Percentiles rank a stretch among this genome's conserved stretches.
phyloP scores from a whole-genome alignment of 2,888 invertebrate genomes.

The Eudasyphora cyanicolor region DNA sequence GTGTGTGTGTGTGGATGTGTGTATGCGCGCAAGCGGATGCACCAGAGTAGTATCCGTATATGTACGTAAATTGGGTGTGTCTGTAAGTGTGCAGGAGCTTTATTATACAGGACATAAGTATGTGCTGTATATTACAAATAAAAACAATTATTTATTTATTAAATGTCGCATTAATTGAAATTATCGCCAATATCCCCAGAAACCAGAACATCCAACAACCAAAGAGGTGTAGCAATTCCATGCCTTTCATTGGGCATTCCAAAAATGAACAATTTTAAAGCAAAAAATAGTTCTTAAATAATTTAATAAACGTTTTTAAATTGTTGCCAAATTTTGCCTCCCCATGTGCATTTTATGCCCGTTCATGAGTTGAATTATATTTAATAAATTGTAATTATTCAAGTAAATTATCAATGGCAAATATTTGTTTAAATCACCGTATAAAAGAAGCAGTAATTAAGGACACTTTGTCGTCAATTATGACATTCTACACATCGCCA shows the following conservation, averaged over 20 bases:
- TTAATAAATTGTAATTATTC: conserved; percentile 44
- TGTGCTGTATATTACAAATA: conserved; percentile 32
- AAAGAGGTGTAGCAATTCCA: neutral
- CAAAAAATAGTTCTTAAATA: conserved; percentile 9
- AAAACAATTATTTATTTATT: conserved; percentile 68
- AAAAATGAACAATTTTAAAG: neutral
- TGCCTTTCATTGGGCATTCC: neutral
- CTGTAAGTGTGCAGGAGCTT: neutral
- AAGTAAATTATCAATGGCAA: conserved; percentile 50
- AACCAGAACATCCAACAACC: conserved; percentile 23
- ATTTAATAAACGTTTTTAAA: neutral
- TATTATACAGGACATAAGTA: conserved; percentile 7
- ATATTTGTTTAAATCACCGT: conserved; percentile 16
- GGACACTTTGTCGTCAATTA: conserved; percentile 39
- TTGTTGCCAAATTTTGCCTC: neutral
- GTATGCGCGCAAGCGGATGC: neutral
- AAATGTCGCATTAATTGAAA: conserved; percentile 68
- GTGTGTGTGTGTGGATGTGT: neutral
- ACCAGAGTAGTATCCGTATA: no score
- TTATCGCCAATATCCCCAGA: conserved; percentile 60
- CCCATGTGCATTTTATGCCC: neutral
- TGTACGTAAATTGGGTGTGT: neutral
- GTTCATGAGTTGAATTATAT: neutral
- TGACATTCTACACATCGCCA: neutral
- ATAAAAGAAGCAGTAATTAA: conserved; percentile 32